Conservation (phyloP, 92 coral and sea anemone species). For the Zoanthus sansibaricus region DNA sequence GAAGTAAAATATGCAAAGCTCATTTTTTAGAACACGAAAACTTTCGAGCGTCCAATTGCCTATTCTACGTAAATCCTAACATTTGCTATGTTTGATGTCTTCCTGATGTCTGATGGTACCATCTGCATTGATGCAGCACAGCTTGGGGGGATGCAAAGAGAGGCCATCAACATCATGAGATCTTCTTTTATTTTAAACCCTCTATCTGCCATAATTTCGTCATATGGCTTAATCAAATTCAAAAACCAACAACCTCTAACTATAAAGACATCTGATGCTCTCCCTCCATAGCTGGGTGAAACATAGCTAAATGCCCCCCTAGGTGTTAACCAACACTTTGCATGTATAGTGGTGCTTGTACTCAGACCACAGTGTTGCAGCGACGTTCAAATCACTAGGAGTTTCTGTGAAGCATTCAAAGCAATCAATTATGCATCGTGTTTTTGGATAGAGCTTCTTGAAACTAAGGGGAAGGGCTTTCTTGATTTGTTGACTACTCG, state of each 20-base stretch:
- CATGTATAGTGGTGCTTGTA: too few species aligned
- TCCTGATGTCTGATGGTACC: slow-evolving; percentile 68
- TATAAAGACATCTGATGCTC: background rate
- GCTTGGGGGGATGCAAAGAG: slow-evolving; percentile 73
- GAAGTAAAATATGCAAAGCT: slow-evolving; percentile 63
- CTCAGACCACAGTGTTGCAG: slow-evolving; percentile 64
- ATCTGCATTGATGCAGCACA: slow-evolving; percentile 70
- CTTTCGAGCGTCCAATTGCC: slow-evolving; percentile 63
- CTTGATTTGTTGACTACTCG: background rate
- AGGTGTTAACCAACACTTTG: too few species aligned
- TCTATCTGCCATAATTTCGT: slow-evolving; percentile 34
- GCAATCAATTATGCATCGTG: slow-evolving; percentile 66
- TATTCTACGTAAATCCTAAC: slow-evolving; percentile 76
- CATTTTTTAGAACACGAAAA: slow-evolving; percentile 61
- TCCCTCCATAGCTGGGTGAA: too few species aligned
- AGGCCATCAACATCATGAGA: slow-evolving; percentile 64
- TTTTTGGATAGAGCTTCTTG: slow-evolving; percentile 59
- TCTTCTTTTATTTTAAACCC: slow-evolving; percentile 74
- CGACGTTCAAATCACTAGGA: slow-evolving; percentile 59
- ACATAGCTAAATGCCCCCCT: slow-evolving; percentile 11
- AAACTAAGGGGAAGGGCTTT: slow-evolving; percentile 26
- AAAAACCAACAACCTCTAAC: slow-evolving; percentile 68
- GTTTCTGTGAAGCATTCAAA: slow-evolving; percentile 45
- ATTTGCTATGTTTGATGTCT: slow-evolving; percentile 77
- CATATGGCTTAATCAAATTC: slow-evolving; percentile 66